Base-by-base conservation (phyloP, 2,888 invertebrate genomes). In the Platycnemis pennipes region DNA sequence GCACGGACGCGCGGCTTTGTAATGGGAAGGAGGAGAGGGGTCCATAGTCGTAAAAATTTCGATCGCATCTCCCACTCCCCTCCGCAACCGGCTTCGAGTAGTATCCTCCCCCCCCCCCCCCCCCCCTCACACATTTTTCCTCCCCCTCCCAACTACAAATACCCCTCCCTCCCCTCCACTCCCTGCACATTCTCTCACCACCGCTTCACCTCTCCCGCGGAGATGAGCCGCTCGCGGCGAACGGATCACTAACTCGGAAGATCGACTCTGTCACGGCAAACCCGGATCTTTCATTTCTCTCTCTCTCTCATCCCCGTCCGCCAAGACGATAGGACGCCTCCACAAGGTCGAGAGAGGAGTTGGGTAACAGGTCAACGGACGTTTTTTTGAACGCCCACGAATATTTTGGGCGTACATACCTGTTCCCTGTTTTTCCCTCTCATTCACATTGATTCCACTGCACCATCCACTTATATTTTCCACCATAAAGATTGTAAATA, bases 11-110 rank as follows among this genome's bases (percentile, higher is more conserved):
- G 3, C 13, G 77, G 16, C 4, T n/a, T n/a, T 77, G 37, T 37
- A 77, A 77, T 31, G 77, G 77, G 77, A 77, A n/a, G 63, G 26
- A 7, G 5, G 77, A 77, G 77, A 26, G 77, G 77, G 77, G 3
- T 63, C 77, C 77, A 77, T 22, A 77, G 77, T 37, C 77, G 37
- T 77, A 77, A 77, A 77, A 77, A 77, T 77, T 77, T 77, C 77
- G 77, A 77, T 77, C 77, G 77, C 77, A 77, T 77, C 77, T 69
- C 31, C 31, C 31, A 11, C 69, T 69, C 69, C 31, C n/a, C 63
- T 77, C 11, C 37, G 13, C 77, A 77, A 77, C 77, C 77, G 31
- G 77, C 77, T 77, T 77, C 31, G 37, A 77, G 37, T 77, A 16
- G 37, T 22, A 77, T 31, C 37, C 77, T 3, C 8, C 13, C 37